Evolutionary conservation across 1,140 invertebrate species (phyloP), one percentile per base, ranked within the genome.

Genomic region (Batillaria attramentaria): DNA sequence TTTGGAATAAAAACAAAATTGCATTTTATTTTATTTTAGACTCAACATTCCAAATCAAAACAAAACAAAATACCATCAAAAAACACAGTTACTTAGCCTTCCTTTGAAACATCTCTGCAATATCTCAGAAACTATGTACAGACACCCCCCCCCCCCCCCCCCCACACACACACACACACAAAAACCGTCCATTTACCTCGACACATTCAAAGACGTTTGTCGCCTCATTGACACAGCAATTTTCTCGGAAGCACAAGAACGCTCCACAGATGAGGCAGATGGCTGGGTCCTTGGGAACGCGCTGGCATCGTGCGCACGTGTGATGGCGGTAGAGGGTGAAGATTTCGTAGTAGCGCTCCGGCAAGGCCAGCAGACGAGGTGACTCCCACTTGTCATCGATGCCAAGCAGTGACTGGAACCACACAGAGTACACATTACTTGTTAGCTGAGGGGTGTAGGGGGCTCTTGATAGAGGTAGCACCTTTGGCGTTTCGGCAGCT

Each of bases 301-400:
- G 94, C 82, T 95, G 95, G 92, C 97, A 99, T 84, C 95, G 94
- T 69, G 93, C 92, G 91, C 98, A 99, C 66, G 94, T 93, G 84
- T 95, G 93, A 84, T 96, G 94, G 87, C 98, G 96, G 90, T 98
- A 99, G 91, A 96, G 97, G 94, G 97, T 96, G 91, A 99, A 99
- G 79, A 99, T 95, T 83, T 95, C 94, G 91, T 98, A 97, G 90
- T 98, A 99, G 84, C 96, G 94, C 72, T 94, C 92, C 39, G 97
- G 97, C 89, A 99, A 92, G 81, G 93, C 92, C 13, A 99, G 93
- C 46, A 99, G 92, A 78, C 94, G 93, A 37, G 97, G 97, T 84
- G 94, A 93, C 81, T 94, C 92, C 95, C 95, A 97, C 20, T 92
- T 88, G 10, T 82, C 84, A 79, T 94, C 92, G 83, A 95, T 94